phyloP scores from a whole-genome alignment of 1,140 invertebrate species.

The Drosophila watanabei region DNA sequence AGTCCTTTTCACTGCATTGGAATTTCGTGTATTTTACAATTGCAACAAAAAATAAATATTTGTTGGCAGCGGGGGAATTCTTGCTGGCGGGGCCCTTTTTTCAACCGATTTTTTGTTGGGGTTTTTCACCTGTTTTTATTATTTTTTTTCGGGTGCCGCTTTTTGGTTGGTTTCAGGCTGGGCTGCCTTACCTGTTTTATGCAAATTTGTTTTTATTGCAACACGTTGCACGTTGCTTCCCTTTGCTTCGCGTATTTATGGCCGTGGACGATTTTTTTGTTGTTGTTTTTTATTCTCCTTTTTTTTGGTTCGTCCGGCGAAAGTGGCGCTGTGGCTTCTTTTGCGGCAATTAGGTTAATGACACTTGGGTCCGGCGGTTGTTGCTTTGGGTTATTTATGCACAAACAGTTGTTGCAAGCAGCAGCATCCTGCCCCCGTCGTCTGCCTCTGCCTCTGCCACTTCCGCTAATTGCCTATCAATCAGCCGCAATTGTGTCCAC shows the following conservation, averaged over 20 bases:
- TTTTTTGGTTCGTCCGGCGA: conserved; percentile 3
- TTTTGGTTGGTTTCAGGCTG: conserved; percentile 17
- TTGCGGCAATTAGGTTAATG: conserved; percentile 80
- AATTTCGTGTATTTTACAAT: conserved; percentile 65
- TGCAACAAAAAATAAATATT: conserved; percentile 58
- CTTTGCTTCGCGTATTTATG: conserved; percentile 58
- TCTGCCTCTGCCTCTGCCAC: conserved; percentile 23
- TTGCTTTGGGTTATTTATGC: conserved; percentile 66
- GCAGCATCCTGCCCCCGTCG: conserved; percentile 21
- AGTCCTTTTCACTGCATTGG: conserved; percentile 67
- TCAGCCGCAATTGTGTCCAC: conserved; percentile 65
- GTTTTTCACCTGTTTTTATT: conserved; percentile 20
- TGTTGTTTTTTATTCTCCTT: conserved; percentile 1
- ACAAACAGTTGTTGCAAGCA: conserved; percentile 61
- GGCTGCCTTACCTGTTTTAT: conserved; percentile 72
- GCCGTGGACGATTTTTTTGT: conserved; percentile 26
- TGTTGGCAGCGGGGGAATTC: conserved; percentile 33
- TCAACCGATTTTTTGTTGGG: conserved; percentile 21
- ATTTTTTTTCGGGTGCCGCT: conserved; percentile 21
- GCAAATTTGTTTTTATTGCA: conserved; percentile 81
- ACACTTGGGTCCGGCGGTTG: conserved; percentile 67
- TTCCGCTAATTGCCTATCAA: conserved; percentile 79
- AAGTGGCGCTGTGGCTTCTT: conserved; percentile 47
- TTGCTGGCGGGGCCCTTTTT: conserved; percentile 7
- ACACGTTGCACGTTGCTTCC: conserved; percentile 74